phyloP scores from a whole-genome alignment of 2,888 invertebrate genomes.

The Bimastos eiseni region DNA sequence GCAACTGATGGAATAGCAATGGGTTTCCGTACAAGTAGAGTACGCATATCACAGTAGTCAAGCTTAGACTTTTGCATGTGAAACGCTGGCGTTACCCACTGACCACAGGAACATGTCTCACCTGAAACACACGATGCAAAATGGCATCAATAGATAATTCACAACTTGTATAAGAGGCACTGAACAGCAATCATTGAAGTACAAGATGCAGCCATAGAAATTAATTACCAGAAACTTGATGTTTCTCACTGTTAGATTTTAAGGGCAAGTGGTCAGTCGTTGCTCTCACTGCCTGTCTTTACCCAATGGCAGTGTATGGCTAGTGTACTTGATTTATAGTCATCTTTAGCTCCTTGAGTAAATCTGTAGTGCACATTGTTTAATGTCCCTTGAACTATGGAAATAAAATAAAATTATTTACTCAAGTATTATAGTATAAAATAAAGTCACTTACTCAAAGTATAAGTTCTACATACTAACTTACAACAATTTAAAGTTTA shows the following conservation, averaged over 20 bases:
- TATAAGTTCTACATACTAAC: not conserved
- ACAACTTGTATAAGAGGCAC: not conserved
- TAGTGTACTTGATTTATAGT: not conserved
- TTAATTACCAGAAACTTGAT: not conserved
- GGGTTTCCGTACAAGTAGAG: not conserved
- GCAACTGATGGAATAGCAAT: not conserved
- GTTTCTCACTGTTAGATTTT: too few species aligned
- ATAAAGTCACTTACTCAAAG: not conserved
- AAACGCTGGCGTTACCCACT: not conserved
- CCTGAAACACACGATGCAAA: not conserved
- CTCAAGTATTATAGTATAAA: too few species aligned
- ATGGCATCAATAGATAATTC: not conserved
- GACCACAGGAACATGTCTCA: not conserved
- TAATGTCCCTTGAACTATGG: not conserved
- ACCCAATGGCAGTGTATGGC: not conserved
- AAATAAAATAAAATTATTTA: too few species aligned
- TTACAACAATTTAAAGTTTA: not conserved
- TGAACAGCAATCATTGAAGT: too few species aligned
- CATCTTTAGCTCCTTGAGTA: not conserved
- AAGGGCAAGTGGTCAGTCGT: too few species aligned
- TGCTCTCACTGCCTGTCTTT: too few species aligned
- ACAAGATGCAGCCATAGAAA: not conserved
- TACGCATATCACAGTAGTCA: not conserved
- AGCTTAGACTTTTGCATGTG: not conserved
- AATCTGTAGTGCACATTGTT: not conserved